Conservation (phyloP, 2,888 invertebrate species). For the Eugnorisma glareosa region DNA sequence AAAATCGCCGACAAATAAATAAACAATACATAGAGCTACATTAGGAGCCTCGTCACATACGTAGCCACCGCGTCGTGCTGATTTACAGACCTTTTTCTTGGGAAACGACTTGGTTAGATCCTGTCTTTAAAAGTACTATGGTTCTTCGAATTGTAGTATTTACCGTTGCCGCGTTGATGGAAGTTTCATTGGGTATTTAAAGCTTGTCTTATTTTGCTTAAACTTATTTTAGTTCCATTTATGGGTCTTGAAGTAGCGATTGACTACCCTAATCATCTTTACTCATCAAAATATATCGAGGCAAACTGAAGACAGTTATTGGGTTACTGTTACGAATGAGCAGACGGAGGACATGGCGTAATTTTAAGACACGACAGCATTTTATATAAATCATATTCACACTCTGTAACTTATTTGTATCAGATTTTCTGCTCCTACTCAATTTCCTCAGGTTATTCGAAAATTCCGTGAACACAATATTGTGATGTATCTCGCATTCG, state of each 20-base stretch:
- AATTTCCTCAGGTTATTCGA: not conserved
- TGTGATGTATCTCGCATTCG: constrained; percentile 15
- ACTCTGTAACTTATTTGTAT: not conserved
- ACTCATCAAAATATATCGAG: not conserved
- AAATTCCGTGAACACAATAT: constrained; percentile 8
- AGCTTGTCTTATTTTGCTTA: not conserved
- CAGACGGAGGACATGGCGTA: not conserved
- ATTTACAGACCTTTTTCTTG: constrained; percentile 60
- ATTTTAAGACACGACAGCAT: not conserved
- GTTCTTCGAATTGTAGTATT: constrained; percentile 44
- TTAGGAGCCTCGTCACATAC: constrained; percentile 66
- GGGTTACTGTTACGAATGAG: constrained; percentile 4
- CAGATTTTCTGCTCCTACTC: not conserved
- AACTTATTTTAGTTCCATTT: not conserved
- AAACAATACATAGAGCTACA: constrained; percentile 53
- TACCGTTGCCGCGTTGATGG: constrained; percentile 30
- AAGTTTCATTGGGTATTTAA: constrained; percentile 19
- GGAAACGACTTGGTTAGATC: constrained; percentile 51
- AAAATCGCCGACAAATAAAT: constrained; percentile 69
- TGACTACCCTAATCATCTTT: constrained; percentile 13
- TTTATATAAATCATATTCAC: not conserved
- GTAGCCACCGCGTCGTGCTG: constrained; percentile 52
- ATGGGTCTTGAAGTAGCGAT: not conserved
- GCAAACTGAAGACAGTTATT: constrained; percentile 7
- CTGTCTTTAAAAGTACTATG: constrained; percentile 42